A percentile compares a stretch with the other conserved stretches of the same genome.
Evolutionary conservation across 2,113 vertebrate genomes (phyloP).

Genomic region (Falco punctatus): DNA sequence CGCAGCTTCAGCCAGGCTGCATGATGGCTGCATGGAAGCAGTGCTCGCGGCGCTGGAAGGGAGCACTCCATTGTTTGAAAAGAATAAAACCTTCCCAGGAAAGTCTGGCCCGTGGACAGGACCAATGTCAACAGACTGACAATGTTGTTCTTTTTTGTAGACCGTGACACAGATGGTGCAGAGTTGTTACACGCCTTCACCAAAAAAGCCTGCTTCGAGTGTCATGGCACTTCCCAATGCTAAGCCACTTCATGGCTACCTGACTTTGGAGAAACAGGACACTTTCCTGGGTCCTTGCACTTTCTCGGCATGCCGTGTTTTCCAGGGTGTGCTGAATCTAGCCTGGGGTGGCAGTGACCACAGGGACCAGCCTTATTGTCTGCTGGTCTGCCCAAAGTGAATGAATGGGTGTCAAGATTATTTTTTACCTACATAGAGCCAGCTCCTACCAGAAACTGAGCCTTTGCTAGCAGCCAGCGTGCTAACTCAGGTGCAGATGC

Average conservation of each 20-base stretch:
- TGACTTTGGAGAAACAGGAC: neutral
- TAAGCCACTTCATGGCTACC: neutral
- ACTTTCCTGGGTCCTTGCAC: neutral
- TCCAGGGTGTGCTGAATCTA: neutral
- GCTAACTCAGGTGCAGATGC: neutral
- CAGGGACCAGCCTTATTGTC: neutral
- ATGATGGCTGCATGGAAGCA: conserved; percentile 4
- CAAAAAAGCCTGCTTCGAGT: neutral
- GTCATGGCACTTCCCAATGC: neutral
- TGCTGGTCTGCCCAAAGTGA: neutral
- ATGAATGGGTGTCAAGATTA: neutral
- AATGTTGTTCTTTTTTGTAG: conserved; percentile 50
- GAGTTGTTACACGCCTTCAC: neutral
- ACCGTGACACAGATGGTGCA: neutral
- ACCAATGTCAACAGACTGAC: conserved; percentile 63
- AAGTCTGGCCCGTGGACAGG: conserved; percentile 54
- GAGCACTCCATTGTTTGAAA: conserved; percentile 54
- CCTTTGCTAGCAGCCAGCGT: neutral
- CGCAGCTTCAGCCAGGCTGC: conserved; percentile 24
- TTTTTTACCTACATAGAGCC: neutral
- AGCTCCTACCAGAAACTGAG: neutral
- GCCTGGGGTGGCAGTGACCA: neutral
- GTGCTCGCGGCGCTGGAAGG: conserved; percentile 5
- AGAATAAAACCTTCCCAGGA: conserved; percentile 64
- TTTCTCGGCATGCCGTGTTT: rapidly evolving